Evolutionary conservation across 2,888 invertebrate species (phyloP).

Genomic region (Polymixis flavicincta): DNA sequence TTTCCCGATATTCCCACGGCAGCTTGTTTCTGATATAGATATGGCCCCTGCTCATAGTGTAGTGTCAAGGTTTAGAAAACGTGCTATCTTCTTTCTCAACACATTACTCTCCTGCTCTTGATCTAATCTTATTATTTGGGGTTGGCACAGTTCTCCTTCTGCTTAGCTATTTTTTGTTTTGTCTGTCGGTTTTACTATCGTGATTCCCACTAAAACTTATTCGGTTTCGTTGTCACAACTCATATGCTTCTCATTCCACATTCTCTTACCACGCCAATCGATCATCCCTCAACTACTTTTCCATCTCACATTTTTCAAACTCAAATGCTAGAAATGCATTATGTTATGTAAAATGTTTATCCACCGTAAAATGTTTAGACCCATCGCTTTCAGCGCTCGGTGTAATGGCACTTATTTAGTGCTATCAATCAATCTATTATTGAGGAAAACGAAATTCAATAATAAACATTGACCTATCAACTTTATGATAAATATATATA

Average conservation of each 20-base stretch:
- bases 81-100: no score
- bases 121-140: no score
- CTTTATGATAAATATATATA: constrained; percentile 13
- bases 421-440: constrained; percentile 27
- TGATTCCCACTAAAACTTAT: not conserved
- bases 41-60: no score
- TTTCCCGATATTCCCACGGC: no score
- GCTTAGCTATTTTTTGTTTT: no score
- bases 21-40: no score
- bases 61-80: no score
- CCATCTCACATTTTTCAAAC: not conserved
- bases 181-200: not conserved
- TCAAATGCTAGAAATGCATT: not conserved
- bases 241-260: not conserved
- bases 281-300: not conserved
- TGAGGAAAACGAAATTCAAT: constrained; percentile 16
- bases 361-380: constrained; percentile 28
- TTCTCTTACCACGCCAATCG: no score
- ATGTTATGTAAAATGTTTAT: constrained; percentile 23
- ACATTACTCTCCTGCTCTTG: no score
- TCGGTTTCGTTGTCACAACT: not conserved
- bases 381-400: constrained; percentile 6
- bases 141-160: no score
- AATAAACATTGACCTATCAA: constrained; percentile 10
- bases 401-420: constrained; percentile 19